phyloP scores from a whole-genome alignment of 2,113 vertebrate species.

The Nymphicus hollandicus region DNA sequence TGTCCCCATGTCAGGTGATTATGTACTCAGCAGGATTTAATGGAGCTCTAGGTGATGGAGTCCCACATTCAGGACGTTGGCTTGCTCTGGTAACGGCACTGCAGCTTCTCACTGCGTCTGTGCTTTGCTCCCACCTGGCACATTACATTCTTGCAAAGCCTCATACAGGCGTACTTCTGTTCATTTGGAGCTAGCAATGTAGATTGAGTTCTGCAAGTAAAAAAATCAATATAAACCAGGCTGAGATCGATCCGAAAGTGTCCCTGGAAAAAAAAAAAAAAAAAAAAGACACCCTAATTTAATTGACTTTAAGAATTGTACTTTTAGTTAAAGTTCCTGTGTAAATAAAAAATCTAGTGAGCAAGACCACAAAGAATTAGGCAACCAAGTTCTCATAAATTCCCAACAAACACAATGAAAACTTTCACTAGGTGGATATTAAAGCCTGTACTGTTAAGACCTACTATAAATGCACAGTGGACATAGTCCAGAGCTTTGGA shows the following conservation, averaged over 20 bases:
- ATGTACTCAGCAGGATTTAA: conserved; percentile 20
- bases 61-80: not conserved
- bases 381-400: not conserved
- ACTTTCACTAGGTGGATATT: not conserved
- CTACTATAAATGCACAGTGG: not conserved
- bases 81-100: not conserved
- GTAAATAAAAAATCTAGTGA: not conserved
- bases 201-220: not conserved
- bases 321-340: not conserved
- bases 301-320: not conserved
- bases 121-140: not conserved
- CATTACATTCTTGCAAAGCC: not conserved
- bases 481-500: not conserved
- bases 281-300: not conserved
- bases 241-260: not conserved
- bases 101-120: not conserved
- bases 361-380: not conserved
- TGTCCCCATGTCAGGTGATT: not conserved
- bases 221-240: not conserved
- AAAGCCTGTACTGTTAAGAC: not conserved
- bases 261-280: not conserved
- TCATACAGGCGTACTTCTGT: not conserved
- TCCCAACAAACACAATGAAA: not conserved
- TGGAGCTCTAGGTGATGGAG: not conserved
- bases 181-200: not conserved